A percentile compares a stretch with the other conserved stretches of the same genome.
Evolutionary conservation across 2,888 invertebrate genomes (phyloP).

Genomic region (Marronus borbonicus): DNA sequence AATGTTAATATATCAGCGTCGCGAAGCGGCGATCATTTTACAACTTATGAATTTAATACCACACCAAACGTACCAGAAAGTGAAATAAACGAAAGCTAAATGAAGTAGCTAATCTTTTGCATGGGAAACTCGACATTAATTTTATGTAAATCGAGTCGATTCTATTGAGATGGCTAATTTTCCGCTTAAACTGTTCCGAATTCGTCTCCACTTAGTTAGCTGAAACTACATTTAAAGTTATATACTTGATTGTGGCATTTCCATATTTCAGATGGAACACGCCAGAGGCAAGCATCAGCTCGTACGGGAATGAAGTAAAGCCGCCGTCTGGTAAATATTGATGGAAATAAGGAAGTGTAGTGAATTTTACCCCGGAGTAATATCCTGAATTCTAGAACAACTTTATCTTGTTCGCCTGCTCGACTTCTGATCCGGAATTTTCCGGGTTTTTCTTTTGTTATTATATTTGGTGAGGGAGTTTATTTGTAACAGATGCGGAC

Average conservation of each 20-base stretch:
- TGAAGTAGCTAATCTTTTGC: too few species aligned
- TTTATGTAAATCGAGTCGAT: neutral
- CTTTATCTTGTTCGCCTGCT: slow-evolving; percentile 20
- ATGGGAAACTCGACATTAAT: too few species aligned
- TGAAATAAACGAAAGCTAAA: too few species aligned
- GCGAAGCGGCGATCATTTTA: too few species aligned
- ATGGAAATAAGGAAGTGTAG: slow-evolving; percentile 36
- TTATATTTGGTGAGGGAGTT: slow-evolving; percentile 39
- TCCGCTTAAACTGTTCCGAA: neutral
- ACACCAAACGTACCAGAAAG: too few species aligned
- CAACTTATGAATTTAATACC: too few species aligned
- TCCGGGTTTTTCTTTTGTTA: slow-evolving; percentile 29
- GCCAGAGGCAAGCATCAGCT: neutral
- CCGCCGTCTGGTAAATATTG: slow-evolving; percentile 33
- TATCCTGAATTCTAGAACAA: slow-evolving; percentile 32
- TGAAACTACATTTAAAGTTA: slow-evolving; percentile 20
- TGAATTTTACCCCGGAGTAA: slow-evolving; percentile 22
- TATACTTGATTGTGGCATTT: slow-evolving; percentile 8
- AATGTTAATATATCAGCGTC: too few species aligned
- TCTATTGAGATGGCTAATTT: slow-evolving; percentile 5
- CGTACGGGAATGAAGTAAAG: slow-evolving; percentile 6
- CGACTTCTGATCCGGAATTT: slow-evolving; percentile 27
- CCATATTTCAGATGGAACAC: slow-evolving; percentile 19
- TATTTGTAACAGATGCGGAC: slow-evolving; percentile 40
- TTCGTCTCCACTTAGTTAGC: neutral